Base-by-base conservation (phyloP, 2,888 invertebrate species). In the Erpobdella octoculata region DNA sequence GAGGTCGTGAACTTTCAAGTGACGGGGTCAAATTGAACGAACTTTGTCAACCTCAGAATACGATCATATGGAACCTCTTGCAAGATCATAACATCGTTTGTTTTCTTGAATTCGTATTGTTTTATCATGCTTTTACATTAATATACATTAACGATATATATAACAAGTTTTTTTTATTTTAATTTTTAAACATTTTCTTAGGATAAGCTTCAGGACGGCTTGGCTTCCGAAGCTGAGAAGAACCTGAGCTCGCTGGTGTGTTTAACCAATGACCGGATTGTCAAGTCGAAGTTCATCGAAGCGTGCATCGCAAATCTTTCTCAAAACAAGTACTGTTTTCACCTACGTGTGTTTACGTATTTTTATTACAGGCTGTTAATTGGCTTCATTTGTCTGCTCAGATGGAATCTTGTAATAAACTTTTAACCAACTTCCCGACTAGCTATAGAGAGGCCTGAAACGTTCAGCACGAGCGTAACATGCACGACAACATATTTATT, bases 221-320 rank as follows among this genome's bases (percentile, higher is more conserved):
- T 95, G 69, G 92, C 92, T 0, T 83, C 91, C n/a, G 94, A 94
- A 84, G 93, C 93, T 0, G 94, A 95, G 82, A 94, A 94, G 79
- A 91, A 92, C 1, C 85, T 95, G 0, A 92, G 91, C 78, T 91
- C 91, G 77, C 85, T 94, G 33, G 86, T 95, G 0, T 93, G 93
- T 81, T 93, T 91, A 80, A 92, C 91, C 79, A 91, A 91, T 68
- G 93, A 94, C 82, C 89, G 91, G 76, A 87, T 90, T 74, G 91
- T 94, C 76, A 87, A 92, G 71, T 92, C 92, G 84, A 93, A 93
- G 84, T 95, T 95, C 80, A 93, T 95, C 76, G 93, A 94, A 83
- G 94, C 93, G 9, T 93, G 93, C 79, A 86, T 94, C 62, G 90
- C 92, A 78, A 94, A 94, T 84, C 86, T 94, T 74, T 89, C 91